These are phyloP conservation scores for Melanargia galathea DNA, from an alignment of 2,888 invertebrate genomes.

Conservation along the genomic window DNA sequence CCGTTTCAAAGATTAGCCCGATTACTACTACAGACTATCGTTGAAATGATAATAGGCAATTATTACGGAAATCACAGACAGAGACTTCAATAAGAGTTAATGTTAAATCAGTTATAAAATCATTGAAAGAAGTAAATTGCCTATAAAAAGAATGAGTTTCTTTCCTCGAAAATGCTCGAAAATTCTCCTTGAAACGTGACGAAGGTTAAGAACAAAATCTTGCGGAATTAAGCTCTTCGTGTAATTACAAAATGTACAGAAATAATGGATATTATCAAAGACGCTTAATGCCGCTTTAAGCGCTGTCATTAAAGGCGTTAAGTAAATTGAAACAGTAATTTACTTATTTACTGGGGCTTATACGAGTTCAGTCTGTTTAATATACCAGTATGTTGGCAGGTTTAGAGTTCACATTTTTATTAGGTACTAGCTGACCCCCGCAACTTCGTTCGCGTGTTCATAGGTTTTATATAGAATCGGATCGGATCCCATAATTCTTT, in stretches of 20 bases:
- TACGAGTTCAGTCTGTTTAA: constrained; percentile 2
- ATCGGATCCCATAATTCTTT: no score
- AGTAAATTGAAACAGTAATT: constrained; percentile 17
- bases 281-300: constrained; percentile 15
- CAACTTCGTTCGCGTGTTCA: no score
- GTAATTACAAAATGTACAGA: constrained; percentile 19
- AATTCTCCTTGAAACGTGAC: constrained; percentile 15
- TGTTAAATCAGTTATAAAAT: constrained; percentile 9
- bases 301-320: constrained; percentile 11
- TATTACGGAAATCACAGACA: no score
- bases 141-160: constrained; percentile 14
- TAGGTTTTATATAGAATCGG: no score
- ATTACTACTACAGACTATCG: no score
- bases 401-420: not conserved
- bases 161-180: not conserved
- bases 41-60: not conserved
- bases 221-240: constrained; percentile 12
- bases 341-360: constrained; percentile 14
- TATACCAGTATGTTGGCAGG: not conserved
- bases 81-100: constrained; percentile 2
- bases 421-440: no score
- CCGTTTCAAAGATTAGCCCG: no score
- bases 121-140: constrained; percentile 9
- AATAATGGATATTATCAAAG: constrained; percentile 12
- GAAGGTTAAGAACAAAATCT: constrained; percentile 8